These are phyloP conservation scores for Ellobium chinense DNA, from an alignment of 2,888 invertebrate genomes.

Conservation along the genomic window DNA sequence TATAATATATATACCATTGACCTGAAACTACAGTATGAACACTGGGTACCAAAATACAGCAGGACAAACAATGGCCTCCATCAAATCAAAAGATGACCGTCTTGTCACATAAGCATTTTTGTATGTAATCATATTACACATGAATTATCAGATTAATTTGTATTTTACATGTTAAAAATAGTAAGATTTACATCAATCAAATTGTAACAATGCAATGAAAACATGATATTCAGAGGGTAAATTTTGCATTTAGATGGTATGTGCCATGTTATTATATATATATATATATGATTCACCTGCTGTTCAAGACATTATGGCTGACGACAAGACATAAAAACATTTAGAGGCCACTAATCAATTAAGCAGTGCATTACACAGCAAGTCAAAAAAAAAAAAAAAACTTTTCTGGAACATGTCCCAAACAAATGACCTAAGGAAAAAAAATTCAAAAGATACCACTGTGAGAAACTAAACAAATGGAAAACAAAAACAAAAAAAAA, in stretches of 20 bases:
- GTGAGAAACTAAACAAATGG: neutral
- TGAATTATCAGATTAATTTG: neutral
- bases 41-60: conserved; percentile 3
- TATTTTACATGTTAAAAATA: neutral
- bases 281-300: too few relatives aligned
- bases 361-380: neutral
- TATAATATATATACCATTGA: neutral
- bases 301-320: too few relatives aligned
- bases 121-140: neutral
- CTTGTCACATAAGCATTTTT: neutral
- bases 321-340: neutral
- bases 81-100: neutral
- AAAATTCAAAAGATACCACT: neutral
- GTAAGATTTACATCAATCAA: neutral
- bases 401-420: neutral
- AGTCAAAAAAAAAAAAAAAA: neutral
- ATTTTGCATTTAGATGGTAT: neutral
- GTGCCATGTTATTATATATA: neutral
- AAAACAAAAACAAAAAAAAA: neutral
- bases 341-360: neutral
- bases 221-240: neutral
- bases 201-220: neutral
- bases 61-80: neutral
- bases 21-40: neutral
- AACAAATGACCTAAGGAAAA: neutral